Conservation (phyloP, 2,113 vertebrate species). For the Tauraco erythrolophus region DNA sequence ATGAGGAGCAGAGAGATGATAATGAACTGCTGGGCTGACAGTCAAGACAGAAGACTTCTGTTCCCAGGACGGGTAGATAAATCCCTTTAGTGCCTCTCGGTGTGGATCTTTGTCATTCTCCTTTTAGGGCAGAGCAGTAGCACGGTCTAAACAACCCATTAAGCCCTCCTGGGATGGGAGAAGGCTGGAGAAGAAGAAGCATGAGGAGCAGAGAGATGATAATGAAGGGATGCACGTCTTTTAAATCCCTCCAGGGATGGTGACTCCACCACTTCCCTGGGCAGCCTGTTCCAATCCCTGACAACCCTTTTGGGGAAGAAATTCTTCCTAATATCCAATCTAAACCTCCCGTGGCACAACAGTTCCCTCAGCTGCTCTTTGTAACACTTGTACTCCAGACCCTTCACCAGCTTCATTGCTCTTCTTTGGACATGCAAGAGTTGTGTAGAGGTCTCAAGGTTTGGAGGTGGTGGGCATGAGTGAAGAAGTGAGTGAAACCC, state of each 20-base stretch:
- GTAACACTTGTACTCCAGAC: no score
- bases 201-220: not conserved
- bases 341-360: not conserved
- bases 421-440: no score
- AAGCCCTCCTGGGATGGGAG: not conserved
- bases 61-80: not conserved
- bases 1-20: no score
- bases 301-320: no score
- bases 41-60: not conserved
- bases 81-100: not conserved
- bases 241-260: no score
- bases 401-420: no score
- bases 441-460: no score
- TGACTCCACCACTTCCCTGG: no score
- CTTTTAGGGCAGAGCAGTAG: not conserved
- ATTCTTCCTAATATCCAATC: not conserved
- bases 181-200: not conserved
- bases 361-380: no score
- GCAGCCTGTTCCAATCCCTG: no score
- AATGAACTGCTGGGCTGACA: not conserved
- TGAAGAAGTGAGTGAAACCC: no score
- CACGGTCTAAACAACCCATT: not conserved
- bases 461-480: no score
- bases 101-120: not conserved
- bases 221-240: not conserved